Base-by-base conservation (phyloP, 2,888 invertebrate genomes). In the Eupeodes luniger region DNA sequence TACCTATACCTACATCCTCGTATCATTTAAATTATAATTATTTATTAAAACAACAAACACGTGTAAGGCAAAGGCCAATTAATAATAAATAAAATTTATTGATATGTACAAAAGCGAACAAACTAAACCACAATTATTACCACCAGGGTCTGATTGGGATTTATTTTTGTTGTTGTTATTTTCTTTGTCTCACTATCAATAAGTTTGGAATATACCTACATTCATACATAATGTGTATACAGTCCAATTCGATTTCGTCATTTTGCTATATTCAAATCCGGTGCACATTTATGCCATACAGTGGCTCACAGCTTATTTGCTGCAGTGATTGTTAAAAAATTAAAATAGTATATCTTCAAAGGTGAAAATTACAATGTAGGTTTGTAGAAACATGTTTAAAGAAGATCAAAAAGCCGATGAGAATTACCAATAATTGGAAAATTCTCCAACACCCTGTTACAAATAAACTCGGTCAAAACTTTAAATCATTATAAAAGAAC, bases 241-340 rank as follows among this genome's bases (percentile, higher is more conserved):
- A 61, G n/a, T 40, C 36, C 5, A 62, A 11, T 16, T 16, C 0
- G 40, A 40, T 62, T 62, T 62, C 40, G 40, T 62, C 40, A 40
- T 62, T 40, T 62, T 64, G 9, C 34, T 16, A 67, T n/a, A 75
- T 34, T 61, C n/a, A 40, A 51, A 76, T 81, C 77, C 57, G 70
- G 69, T 72, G 1, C 5, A 34, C 6, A 16, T 59, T 10, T 12
- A 47, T 27, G 2, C 27, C 3, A 27, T 27, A 27, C 27, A 27
- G 27, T 27, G 27, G 27, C 27, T 27, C 27, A 27, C 27, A 27
- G 27, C 27, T 27, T 27, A 27, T 27, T 27, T 27, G 27, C 27
- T 27, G 27, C 27, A 27, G 27, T 27, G 27, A 27, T 2, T 27
- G 3, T 27, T 3, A 27, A 27, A 27, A 27, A 27, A 27, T 27